Percentiles rank a stretch among this genome's conserved stretches.
Evolutionary conservation across 2,113 vertebrate genomes (phyloP).

Genomic region (Corythoichthys haematopterus): DNA sequence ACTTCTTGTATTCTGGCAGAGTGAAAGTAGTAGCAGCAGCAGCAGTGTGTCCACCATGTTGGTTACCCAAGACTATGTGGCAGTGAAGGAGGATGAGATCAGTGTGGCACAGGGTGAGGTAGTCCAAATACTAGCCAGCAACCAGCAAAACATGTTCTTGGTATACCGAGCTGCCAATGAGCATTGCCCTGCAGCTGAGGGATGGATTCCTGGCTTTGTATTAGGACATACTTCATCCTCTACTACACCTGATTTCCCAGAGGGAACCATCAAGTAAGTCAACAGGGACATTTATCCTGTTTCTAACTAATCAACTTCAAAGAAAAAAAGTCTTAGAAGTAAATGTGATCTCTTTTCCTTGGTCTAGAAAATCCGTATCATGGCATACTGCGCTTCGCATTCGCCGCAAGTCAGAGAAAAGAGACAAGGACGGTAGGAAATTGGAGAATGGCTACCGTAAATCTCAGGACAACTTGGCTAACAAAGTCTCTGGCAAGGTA

Average conservation of each 20-base stretch:
- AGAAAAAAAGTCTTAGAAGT: not conserved
- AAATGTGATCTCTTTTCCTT: not conserved
- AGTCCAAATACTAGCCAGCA: conserved; percentile 98
- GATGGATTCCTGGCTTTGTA: conserved; percentile 98
- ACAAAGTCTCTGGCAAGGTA: conserved; percentile 98
- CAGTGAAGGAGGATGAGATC: conserved; percentile 99
- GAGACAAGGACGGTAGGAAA: conserved; percentile 82
- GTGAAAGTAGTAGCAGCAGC: conserved; percentile 98
- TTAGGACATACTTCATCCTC: conserved; percentile 93
- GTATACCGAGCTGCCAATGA: conserved; percentile 96
- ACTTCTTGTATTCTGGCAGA: conserved; percentile 69
- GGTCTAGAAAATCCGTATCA: conserved; percentile 91
- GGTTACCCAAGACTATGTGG: conserved; percentile 98
- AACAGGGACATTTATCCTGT: not conserved
- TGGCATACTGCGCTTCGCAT: conserved; percentile 98
- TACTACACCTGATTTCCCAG: conserved; percentile 83
- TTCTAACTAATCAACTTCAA: not conserved
- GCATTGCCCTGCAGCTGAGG: conserved; percentile 95
- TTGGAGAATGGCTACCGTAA: conserved; percentile 94
- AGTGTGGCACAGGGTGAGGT: conserved; percentile 97
- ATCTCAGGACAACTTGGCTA: conserved; percentile 87
- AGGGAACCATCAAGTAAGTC: conserved; percentile 95
- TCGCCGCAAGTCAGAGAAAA: conserved; percentile 96
- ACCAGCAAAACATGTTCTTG: conserved; percentile 99
- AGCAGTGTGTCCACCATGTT: conserved; percentile 99